A percentile compares a stretch with the other conserved stretches of the same genome.
phyloP scores from a whole-genome alignment of 2,113 vertebrate species.

The Psammodynastes pulverulentus region DNA sequence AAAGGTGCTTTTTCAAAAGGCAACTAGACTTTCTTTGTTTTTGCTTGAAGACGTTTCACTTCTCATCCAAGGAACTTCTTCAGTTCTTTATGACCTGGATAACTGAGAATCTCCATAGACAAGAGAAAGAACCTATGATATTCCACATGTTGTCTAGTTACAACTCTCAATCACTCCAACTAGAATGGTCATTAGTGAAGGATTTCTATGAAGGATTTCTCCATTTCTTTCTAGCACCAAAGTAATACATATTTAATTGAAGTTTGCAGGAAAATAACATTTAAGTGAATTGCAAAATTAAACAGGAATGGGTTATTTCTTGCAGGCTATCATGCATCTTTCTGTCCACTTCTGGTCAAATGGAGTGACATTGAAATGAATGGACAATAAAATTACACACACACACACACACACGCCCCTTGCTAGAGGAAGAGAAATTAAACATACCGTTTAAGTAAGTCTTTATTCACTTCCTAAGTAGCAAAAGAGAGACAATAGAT shows the following conservation, averaged over 20 bases:
- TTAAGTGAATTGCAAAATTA: slow-evolving; percentile 25
- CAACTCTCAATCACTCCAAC: not conserved
- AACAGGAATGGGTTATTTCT: not conserved
- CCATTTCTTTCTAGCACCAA: too few relatives aligned
- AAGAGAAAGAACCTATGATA: not conserved
- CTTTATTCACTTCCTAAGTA: slow-evolving; percentile 23
- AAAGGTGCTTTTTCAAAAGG: not conserved
- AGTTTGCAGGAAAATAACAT: slow-evolving; percentile 25
- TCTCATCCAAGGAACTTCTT: not conserved
- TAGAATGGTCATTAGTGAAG: not conserved
- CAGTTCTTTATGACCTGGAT: not conserved
- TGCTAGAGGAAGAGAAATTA: not conserved
- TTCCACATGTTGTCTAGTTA: not conserved
- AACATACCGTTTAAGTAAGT: slow-evolving; percentile 22
- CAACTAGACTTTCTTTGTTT: not conserved
- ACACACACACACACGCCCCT: not conserved
- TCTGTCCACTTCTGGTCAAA: slow-evolving; percentile 10
- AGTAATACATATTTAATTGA: not conserved
- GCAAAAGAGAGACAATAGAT: slow-evolving; percentile 44
- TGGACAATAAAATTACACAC: not conserved
- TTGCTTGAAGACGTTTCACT: not conserved
- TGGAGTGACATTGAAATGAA: not conserved
- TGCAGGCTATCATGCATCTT: slow-evolving; percentile 42
- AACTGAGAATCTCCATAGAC: not conserved
- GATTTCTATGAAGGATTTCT: not conserved